Evolutionary conservation across 1,140 invertebrate species (phyloP).

Genomic region (Drosophila busckii): DNA sequence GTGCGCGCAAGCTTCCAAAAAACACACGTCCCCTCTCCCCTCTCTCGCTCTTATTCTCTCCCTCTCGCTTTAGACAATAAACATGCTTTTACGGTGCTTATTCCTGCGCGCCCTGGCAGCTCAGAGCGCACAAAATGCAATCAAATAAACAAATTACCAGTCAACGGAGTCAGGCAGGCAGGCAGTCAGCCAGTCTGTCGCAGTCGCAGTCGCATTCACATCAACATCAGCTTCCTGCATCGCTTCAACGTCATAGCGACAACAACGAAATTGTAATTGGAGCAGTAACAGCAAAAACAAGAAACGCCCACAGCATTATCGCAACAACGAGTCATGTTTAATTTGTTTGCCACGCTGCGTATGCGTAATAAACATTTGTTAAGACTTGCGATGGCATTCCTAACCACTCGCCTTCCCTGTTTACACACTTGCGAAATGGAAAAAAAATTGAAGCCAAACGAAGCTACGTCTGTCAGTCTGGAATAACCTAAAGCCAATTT

Average conservation of each 20-base stretch:
- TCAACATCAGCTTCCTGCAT: not conserved
- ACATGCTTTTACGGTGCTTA: no score
- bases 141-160: conserved; percentile 48
- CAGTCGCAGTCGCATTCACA: no score
- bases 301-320: conserved; percentile 14
- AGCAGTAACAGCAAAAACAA: conserved; percentile 4
- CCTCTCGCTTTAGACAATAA: not conserved
- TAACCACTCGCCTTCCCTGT: no score
- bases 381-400: no score
- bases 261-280: not conserved
- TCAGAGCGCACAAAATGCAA: conserved; percentile 27
- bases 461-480: no score
- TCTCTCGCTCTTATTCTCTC: not conserved
- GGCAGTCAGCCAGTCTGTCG: conserved; percentile 5
- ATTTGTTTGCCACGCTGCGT: conserved; percentile 37
- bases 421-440: no score
- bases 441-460: no score
- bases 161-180: conserved; percentile 23
- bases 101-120: not conserved
- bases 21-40: not conserved
- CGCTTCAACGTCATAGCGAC: not conserved
- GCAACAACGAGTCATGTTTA: conserved; percentile 23
- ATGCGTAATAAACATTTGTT: conserved; percentile 35
- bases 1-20: conserved; percentile 29
- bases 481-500: no score